Base-by-base conservation (phyloP, 2,797 vertebrate species). In the Leptoclinus maculatus region DNA sequence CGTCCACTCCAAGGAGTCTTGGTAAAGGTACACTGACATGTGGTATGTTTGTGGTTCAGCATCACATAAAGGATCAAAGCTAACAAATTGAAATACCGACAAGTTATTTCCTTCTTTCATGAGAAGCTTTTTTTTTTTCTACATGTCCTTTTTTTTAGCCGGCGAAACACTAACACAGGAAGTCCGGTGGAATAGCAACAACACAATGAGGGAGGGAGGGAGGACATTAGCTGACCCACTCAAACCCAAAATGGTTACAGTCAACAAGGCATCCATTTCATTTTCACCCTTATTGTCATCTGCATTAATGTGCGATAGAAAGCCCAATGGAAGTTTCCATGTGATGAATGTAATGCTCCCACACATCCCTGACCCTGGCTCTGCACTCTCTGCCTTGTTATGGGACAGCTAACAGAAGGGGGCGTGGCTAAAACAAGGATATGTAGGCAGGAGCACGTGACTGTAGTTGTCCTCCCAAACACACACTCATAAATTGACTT, bases 371-470 rank as follows among this genome's bases (percentile, higher is more conserved):
- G 76, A 79, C 49, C 70, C 70, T 57, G 47, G 29, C 58, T 74
- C 47, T 43, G 10, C 19, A 0, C 49, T 71, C 36, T 36, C 6
- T 79, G 74, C 54, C 78, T 59, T 54, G 16, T 66, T 87, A 71
- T 66, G 76, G 80, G 74, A 82, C 74, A 64, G 76, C 71, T 76
- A 73, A 85, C 79, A 66, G 85, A 70, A 79, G 74, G 84, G 69
- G 93, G 90, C 14, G 92, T 13, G 89, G 87, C 71, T 41, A 63
- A 71, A 36, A 41, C 62, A 23, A 68, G 76, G 89, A 92, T 91
- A 84, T 79, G 83, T 72, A 66, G 80, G 80, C 81, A 87, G 86
- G 79, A 79, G 43, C 91, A 91, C 88, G 92, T 93, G 92, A 93
- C 88, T 47, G 39, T 66, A 74, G 78, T 76, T 89, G 76, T 88